Evolutionary conservation across 2,888 invertebrate genomes (phyloP).

Genomic region (Galerucella calmariensis): DNA sequence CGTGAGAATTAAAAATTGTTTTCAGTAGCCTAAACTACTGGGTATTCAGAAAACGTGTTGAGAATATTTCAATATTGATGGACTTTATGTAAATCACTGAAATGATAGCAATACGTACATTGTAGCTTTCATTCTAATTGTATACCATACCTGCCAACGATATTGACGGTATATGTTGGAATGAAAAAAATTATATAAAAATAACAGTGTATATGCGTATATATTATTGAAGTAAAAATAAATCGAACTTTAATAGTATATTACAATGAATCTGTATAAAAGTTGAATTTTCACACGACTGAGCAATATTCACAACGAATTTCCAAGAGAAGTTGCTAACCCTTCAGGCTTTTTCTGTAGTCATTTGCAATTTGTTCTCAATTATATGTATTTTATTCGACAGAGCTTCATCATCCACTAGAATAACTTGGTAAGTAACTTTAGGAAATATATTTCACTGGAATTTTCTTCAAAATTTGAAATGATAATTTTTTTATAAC

Average conservation of each 20-base stretch:
- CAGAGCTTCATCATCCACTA: background rate
- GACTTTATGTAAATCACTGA: slow-evolving; percentile 22
- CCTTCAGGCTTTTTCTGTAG: background rate
- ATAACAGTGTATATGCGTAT: background rate
- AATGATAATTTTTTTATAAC: too few relatives aligned
- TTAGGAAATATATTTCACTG: too few relatives aligned
- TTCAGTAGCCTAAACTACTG: slow-evolving; percentile 36
- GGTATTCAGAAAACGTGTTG: slow-evolving; percentile 35
- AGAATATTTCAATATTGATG: slow-evolving; percentile 35
- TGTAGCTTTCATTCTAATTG: background rate
- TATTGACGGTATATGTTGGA: slow-evolving; percentile 6
- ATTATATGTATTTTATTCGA: slow-evolving; percentile 1
- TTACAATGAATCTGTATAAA: background rate
- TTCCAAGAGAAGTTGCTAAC: background rate
- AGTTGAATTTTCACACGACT: background rate
- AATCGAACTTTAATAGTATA: background rate
- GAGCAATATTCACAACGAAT: background rate
- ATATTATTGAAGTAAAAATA: background rate
- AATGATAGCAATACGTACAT: slow-evolving; percentile 16
- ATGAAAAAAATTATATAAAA: background rate
- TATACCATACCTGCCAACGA: background rate
- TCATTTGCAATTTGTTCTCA: background rate
- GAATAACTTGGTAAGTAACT: too few relatives aligned
- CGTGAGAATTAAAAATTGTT: slow-evolving; percentile 36
- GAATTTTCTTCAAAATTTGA: too few relatives aligned